Conservation (phyloP, 2,888 invertebrate genomes). For the Drosophila dives region DNA sequence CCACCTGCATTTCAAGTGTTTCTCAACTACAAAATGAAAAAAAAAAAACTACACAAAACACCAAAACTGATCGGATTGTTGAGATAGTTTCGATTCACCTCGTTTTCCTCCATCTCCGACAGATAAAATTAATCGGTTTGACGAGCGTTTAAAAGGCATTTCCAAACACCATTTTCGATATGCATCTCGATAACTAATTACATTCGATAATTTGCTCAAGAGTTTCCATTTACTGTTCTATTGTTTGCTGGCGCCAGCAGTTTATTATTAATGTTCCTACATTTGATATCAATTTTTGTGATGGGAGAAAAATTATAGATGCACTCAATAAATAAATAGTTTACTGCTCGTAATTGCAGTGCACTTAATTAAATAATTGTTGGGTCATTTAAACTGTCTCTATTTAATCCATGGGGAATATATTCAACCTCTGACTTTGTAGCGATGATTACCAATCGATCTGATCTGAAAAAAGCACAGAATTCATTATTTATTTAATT, state of each 20-base stretch:
- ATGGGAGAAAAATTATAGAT: constrained; percentile 29
- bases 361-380: constrained; percentile 54
- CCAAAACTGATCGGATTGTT: constrained; percentile 22
- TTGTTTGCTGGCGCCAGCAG: constrained; percentile 56
- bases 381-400: constrained; percentile 25
- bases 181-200: constrained; percentile 68
- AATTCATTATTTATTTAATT: not conserved
- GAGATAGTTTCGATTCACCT: constrained; percentile 18
- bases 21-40: not conserved
- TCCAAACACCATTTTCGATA: constrained; percentile 16
- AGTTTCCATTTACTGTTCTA: constrained; percentile 26
- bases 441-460: constrained; percentile 24
- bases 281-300: constrained; percentile 18
- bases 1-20: constrained; percentile 25
- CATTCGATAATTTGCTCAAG: constrained; percentile 44
- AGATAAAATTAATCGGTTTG: constrained; percentile 16
- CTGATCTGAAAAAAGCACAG: constrained; percentile 16
- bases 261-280: constrained; percentile 26
- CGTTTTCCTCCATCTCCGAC: not conserved
- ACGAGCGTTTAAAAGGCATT: constrained; percentile 18
- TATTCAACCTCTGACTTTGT: constrained; percentile 8
- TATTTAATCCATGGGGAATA: constrained; percentile 7
- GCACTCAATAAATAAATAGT: constrained; percentile 46
- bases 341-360: constrained; percentile 31
- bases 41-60: not conserved